Percentiles rank a stretch among this genome's conserved stretches.
These are phyloP conservation scores for Panonychus citri DNA, from an alignment of 1,140 invertebrate species.

Conservation along the genomic window DNA sequence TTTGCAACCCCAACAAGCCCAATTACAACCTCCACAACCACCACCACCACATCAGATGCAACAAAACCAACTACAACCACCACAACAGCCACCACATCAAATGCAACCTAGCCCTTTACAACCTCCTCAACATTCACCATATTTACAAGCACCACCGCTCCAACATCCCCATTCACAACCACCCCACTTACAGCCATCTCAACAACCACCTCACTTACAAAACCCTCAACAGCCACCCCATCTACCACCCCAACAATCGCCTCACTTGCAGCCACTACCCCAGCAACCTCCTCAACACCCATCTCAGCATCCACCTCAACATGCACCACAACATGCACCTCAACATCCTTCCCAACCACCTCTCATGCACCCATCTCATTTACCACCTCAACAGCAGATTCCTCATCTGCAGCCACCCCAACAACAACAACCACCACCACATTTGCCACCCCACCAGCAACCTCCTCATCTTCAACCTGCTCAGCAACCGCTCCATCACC, in stretches of 20 bases:
- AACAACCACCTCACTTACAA: not conserved
- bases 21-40: not conserved
- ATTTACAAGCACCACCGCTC: not conserved
- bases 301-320: not conserved
- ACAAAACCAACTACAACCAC: not conserved
- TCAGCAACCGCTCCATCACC: not conserved
- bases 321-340: not conserved
- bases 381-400: conserved; percentile 1
- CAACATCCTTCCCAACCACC: not conserved
- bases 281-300: too few relatives aligned
- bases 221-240: not conserved
- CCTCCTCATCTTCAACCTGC: conserved; percentile 8
- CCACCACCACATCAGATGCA: not conserved
- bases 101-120: not conserved
- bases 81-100: not conserved
- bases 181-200: not conserved
- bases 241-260: conserved; percentile 1
- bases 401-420: conserved; percentile 7
- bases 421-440: conserved; percentile 5
- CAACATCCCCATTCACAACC: not conserved
- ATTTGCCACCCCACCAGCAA: too few relatives aligned
- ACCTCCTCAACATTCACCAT: not conserved
- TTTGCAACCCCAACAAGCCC: not conserved
- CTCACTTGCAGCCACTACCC: not conserved
- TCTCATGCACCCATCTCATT: not conserved